Base-by-base conservation (phyloP, 2,113 vertebrate genomes). In the Austrofundulus limnaeus region DNA sequence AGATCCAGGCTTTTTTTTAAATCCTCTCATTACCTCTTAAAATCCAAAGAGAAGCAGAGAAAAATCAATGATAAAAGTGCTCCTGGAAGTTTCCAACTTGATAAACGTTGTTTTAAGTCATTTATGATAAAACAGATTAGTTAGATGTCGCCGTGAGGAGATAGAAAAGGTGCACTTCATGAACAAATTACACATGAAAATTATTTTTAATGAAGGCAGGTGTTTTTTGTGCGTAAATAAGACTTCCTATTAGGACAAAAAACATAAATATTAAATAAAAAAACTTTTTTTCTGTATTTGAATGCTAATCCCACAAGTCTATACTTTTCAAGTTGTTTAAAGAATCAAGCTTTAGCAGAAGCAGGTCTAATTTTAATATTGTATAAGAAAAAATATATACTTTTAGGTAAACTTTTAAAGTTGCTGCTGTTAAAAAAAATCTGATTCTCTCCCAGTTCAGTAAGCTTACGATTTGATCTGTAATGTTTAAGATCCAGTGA, bases 1-100 rank as follows among this genome's bases (percentile, higher is more conserved):
- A 88, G 90, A 92, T 92, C 87, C 88, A 91, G 84, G 78, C 80
- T 84, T 42, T 82, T 67, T 84, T 79, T 66, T 85, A 83, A 80
- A 87, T 69, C 79, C 82, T 66, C 77, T 84, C 86, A 84, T 78
- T 88, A 82, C 81, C 83, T 84, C 82, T 80, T 80, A 86, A 83
- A 85, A 81, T n/a, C 66, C 73, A 75, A 65, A 55, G 70, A 74
- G 80, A 80, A 70, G 59, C 38, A 53, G 48, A 52, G 56, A 11
- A 68, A 20, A 87, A 84, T 90, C 75, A 73, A 80, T 89, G 83
- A 62, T 31, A 87, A 85, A 86, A 77, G 85, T 70, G 61, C 76
- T 58, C 61, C 74, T 69, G 61, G 58, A 78, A 85, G 83, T 90
- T 83, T 54, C 66, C 41, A 49, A 89, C 75, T 71, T 85, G 73